Evolutionary conservation across 2,797 vertebrate species (phyloP).

Genomic region (Scyliorhinus canicula): DNA sequence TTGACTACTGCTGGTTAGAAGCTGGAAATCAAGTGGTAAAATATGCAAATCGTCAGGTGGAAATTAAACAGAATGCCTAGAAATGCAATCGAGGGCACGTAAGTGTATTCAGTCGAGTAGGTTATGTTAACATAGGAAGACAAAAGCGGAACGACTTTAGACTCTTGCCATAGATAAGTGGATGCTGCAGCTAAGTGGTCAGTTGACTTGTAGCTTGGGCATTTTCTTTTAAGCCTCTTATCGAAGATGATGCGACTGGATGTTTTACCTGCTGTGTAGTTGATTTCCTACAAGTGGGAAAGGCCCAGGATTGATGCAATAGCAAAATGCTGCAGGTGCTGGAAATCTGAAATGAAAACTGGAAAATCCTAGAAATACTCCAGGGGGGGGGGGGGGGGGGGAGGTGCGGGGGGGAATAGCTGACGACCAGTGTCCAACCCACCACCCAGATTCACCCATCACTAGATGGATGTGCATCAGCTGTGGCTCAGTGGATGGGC

Average conservation of each 20-base stretch:
- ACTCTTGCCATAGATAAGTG: background rate
- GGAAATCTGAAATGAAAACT: background rate
- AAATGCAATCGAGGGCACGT: background rate
- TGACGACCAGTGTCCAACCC: too few relatives aligned
- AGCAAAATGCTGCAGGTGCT: background rate
- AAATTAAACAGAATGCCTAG: slow-evolving; percentile 9
- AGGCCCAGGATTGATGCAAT: background rate
- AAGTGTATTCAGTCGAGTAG: background rate
- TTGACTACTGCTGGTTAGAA: slow-evolving; percentile 14
- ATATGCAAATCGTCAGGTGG: background rate
- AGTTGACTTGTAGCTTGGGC: too few relatives aligned
- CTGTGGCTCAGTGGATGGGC: background rate
- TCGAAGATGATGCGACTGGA: background rate
- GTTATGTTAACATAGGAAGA: background rate
- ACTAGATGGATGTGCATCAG: background rate
- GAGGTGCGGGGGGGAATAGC: too few relatives aligned
- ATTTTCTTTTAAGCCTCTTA: background rate
- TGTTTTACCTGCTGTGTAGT: background rate
- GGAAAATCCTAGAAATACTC: background rate
- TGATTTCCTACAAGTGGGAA: too few relatives aligned
- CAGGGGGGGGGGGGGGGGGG: too few relatives aligned
- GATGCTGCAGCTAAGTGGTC: background rate
- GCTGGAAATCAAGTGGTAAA: slow-evolving; percentile 13
- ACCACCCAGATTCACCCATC: background rate
- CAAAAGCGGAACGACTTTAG: background rate